Evolutionary conservation across 2,113 vertebrate species (phyloP).

Genomic region (Pelmatolapia mariae): DNA sequence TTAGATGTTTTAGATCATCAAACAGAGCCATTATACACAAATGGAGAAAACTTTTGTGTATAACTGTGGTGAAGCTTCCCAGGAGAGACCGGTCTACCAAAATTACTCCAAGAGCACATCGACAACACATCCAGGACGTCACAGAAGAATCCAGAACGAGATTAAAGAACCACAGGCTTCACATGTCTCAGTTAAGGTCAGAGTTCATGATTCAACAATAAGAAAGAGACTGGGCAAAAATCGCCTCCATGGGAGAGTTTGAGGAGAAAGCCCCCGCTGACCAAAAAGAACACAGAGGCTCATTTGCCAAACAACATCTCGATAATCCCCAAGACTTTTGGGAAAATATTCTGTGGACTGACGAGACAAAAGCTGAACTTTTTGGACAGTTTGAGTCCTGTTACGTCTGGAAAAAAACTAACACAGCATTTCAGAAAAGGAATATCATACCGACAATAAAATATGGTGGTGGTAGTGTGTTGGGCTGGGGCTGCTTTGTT

Average conservation of each 20-base stretch:
- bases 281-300: neutral
- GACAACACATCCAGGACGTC: neutral
- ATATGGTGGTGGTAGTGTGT: neutral
- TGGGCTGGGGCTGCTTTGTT: neutral
- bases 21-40: neutral
- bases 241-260: neutral
- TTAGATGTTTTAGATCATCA: neutral
- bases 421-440: neutral
- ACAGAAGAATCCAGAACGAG: neutral
- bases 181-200: neutral
- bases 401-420: rapidly evolving
- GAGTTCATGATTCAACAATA: neutral
- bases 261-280: neutral
- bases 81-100: neutral
- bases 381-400: neutral
- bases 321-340: rapidly evolving
- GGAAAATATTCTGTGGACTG: neutral
- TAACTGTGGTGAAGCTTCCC: neutral
- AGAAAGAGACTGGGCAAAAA: neutral
- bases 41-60: neutral
- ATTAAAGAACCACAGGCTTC: neutral
- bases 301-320: neutral
- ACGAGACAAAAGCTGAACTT: neutral
- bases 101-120: neutral
- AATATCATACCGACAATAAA: neutral